These are phyloP conservation scores for Okapia johnstoni DNA, from an alignment of 2,113 vertebrate genomes.

Conservation along the genomic window DNA sequence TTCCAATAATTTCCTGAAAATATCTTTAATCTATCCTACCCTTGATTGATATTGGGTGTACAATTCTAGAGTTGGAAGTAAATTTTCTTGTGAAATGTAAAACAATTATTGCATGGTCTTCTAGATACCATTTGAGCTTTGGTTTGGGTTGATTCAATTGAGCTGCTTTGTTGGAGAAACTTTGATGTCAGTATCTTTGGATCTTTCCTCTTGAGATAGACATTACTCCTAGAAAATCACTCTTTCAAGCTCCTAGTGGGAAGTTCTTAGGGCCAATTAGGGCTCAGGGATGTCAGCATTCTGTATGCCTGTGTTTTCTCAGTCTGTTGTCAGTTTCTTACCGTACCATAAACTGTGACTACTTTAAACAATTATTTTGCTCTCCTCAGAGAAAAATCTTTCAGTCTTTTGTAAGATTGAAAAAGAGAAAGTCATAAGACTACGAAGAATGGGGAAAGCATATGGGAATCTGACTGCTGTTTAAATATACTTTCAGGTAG, in stretches of 20 bases:
- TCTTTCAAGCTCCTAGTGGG: neutral
- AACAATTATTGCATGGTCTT: neutral
- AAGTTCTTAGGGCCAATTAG: neutral
- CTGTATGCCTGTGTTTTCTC: neutral
- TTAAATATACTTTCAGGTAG: neutral
- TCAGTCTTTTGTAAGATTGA: neutral
- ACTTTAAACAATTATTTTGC: neutral
- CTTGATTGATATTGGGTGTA: neutral
- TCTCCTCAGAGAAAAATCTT: neutral
- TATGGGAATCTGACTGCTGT: neutral
- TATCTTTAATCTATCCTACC: neutral
- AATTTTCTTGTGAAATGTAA: neutral
- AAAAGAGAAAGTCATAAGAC: neutral
- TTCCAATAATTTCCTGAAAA: neutral
- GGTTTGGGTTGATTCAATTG: neutral
- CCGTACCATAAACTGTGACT: neutral
- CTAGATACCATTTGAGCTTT: neutral
- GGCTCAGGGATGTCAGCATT: neutral
- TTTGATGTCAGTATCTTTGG: neutral
- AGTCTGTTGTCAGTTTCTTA: neutral
- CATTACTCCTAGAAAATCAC: neutral
- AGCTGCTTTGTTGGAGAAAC: neutral
- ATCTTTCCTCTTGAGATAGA: neutral
- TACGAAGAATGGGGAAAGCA: neutral
- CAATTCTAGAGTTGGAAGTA: conserved; percentile 17